These are phyloP conservation scores for Oligia fasciuncula DNA, from an alignment of 2,888 invertebrate genomes.

Conservation along the genomic window DNA sequence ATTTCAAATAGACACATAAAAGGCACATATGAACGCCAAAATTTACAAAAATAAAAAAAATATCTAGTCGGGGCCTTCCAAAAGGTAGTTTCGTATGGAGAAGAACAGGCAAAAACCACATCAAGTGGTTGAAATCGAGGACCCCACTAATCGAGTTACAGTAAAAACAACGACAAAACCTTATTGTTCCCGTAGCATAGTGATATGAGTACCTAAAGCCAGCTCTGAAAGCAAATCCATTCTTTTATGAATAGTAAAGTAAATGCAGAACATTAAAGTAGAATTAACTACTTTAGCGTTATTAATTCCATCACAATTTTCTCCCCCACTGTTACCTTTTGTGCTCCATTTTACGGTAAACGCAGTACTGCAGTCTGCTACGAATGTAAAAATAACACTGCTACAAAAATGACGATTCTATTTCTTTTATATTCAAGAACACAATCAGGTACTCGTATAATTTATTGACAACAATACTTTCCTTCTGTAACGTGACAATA, in stretches of 20 bases:
- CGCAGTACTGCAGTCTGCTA: constrained; percentile 20
- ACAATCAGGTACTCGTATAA: constrained; percentile 66
- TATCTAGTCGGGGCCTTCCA: background rate
- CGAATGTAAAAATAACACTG: constrained; percentile 47
- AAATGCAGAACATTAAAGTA: constrained; percentile 41
- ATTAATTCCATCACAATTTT: constrained; percentile 52
- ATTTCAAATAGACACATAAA: background rate
- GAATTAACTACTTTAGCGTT: constrained; percentile 40
- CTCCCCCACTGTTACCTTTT: constrained; percentile 28
- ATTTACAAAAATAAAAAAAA: background rate
- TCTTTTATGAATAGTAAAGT: constrained; percentile 46
- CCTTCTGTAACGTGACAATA: constrained; percentile 66
- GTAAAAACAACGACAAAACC: constrained; percentile 27
- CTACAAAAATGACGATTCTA: constrained; percentile 33
- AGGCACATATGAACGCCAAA: background rate
- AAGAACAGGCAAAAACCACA: background rate
- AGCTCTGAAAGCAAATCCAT: constrained; percentile 29
- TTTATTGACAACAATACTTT: constrained; percentile 67
- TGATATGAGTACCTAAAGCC: constrained; percentile 2
- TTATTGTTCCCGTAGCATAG: background rate
- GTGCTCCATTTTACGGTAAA: constrained; percentile 25
- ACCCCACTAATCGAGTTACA: background rate
- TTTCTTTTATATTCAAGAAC: constrained; percentile 58
- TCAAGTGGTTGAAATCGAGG: background rate
- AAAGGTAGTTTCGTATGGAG: too few species aligned